A percentile compares a stretch with the other conserved stretches of the same genome.
Evolutionary conservation across 2,797 vertebrate genomes (phyloP).

Genomic region (Emys orbicularis): DNA sequence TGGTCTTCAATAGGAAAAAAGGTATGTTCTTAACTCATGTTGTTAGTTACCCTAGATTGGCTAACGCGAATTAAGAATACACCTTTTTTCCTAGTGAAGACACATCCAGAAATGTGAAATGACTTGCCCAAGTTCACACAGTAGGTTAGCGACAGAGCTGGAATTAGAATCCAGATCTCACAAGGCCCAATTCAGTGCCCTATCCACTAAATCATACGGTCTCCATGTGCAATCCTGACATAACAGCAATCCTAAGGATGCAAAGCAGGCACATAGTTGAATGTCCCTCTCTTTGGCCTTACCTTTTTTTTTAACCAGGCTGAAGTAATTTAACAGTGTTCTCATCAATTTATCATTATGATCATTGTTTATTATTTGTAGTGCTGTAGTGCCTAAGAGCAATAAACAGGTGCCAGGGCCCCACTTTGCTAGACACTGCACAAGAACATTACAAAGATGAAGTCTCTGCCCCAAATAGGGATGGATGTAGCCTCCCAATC

Average conservation of each 20-base stretch:
- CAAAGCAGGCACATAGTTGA: background rate
- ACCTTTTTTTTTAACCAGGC: background rate
- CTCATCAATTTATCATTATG: background rate
- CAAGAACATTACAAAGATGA: background rate
- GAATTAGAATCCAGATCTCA: background rate
- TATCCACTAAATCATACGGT: background rate
- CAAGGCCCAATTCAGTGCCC: background rate
- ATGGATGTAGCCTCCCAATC: background rate
- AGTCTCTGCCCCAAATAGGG: background rate
- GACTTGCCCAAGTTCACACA: background rate
- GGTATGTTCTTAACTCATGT: slow-evolving; percentile 46
- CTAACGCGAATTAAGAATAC: slow-evolving; percentile 6
- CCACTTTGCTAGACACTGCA: background rate
- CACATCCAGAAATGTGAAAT: background rate
- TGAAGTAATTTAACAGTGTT: background rate
- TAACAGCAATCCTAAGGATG: background rate
- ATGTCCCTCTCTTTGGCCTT: background rate
- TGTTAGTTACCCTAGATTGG: slow-evolving; percentile 50
- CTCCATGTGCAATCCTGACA: background rate
- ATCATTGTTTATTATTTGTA: background rate
- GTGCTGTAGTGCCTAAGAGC: background rate
- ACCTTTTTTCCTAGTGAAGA: slow-evolving; percentile 9
- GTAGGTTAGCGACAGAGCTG: background rate
- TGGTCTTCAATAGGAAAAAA: slow-evolving; percentile 62
- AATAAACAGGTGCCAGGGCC: background rate